Evolutionary conservation across 2,113 vertebrate species (phyloP), one percentile per base, ranked within the genome.

Genomic region (Indicator maculatus): DNA sequence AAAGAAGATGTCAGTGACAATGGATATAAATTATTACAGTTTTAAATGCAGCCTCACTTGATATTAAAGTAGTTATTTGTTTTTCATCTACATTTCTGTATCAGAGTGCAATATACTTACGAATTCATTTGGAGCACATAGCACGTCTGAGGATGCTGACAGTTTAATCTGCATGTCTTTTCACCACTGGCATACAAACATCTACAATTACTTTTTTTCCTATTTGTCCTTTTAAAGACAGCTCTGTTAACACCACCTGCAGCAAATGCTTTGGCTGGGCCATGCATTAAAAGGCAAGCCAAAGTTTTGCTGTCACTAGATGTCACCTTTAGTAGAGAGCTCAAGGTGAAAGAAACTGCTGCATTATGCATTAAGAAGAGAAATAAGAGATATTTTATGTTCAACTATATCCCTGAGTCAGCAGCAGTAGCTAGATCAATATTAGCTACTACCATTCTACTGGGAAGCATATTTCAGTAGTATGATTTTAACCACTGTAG

Each of bases 361-460:
- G 90, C 88, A 92, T 94, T 96, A 94, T 83, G 71, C 83, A 93
- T 88, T 56, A 52, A 86, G 70, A 52, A 16, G 55, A 95, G 66
- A 79, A 74, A 72, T 80, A 73, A 58, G 47, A 72, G 18, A 76
- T 81, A 38, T 26, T 50, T 36, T 26, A 70, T 38, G 61, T 33
- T 83, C 77, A 69, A 4, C 60, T 16, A 27, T 47, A 86, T 8
- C 31, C 88, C 93, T 91, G 93, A 95, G 85, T 96, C 94, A 96
- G 97, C 95, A 90, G 64, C 61, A 80, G 89, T 20, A 52, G n/a
- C 69, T 83, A 72, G 36, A 96, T 94, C 95, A 96, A 95, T 97
- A 96, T 96, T 95, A 95, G 91, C 86, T 90, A 73, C 78, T 56
- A 81, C 72, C 77, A 79, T 72, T 58, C 91, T 67, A 86, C 66